Conservation (phyloP, 2,888 invertebrate genomes). For the Coecobrya sp. region DNA sequence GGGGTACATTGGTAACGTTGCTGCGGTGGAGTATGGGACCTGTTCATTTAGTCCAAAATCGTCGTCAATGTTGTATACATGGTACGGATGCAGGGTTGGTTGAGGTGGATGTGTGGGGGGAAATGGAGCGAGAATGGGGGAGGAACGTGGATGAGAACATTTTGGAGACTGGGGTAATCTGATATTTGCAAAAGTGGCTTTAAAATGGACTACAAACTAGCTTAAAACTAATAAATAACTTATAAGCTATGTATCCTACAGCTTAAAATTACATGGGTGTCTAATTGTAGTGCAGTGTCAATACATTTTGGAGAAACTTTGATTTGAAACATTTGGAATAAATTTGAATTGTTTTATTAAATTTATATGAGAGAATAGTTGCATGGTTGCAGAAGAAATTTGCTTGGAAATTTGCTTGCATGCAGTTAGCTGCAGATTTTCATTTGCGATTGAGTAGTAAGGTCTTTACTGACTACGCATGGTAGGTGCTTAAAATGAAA, state of each 20-base stretch:
- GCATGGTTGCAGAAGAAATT: neutral
- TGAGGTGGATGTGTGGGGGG: neutral
- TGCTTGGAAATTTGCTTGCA: too few species aligned
- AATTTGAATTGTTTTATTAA: neutral
- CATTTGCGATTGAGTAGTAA: too few species aligned
- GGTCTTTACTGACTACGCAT: too few species aligned
- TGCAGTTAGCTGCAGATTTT: too few species aligned
- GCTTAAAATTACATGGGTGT: too few species aligned
- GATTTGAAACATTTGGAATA: neutral
- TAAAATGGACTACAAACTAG: neutral
- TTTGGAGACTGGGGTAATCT: neutral
- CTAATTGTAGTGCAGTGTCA: too few species aligned
- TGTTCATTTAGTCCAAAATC: neutral
- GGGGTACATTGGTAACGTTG: neutral
- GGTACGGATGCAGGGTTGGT: conserved; percentile 28
- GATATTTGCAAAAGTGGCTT: neutral
- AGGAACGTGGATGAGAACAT: conserved; percentile 47
- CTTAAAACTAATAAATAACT: too few species aligned
- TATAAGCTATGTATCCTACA: too few species aligned
- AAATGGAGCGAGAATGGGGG: neutral
- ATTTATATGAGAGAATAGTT: neutral
- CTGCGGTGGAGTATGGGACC: neutral
- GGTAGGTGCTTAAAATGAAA: too few species aligned
- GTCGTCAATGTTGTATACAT: conserved; percentile 72
- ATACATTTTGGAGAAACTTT: too few species aligned